Conservation (phyloP, 2,888 invertebrate genomes). For the Trachelus tabidus region DNA sequence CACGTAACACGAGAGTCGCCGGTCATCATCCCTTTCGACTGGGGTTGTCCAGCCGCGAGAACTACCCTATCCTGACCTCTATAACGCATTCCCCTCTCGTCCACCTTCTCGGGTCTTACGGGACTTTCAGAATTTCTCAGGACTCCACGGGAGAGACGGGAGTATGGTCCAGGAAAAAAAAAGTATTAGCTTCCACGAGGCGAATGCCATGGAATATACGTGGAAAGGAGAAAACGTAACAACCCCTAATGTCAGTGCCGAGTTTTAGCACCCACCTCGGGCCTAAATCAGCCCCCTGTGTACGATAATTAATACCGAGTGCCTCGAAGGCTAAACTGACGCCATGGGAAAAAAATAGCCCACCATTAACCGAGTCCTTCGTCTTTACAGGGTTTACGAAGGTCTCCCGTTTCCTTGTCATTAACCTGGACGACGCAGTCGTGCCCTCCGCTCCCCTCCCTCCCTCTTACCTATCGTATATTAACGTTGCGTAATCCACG, state of each 20-base stretch:
- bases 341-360: neutral
- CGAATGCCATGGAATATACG: neutral
- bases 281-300: neutral
- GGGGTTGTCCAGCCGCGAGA: neutral
- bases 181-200: neutral
- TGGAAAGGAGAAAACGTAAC: neutral
- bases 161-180: neutral
- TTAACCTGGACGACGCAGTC: neutral
- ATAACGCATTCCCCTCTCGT: too few species aligned
- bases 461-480: neutral
- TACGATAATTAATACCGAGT: conserved; percentile 12
- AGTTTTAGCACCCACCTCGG: neutral
- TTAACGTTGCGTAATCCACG: neutral
- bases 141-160: neutral
- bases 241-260: neutral
- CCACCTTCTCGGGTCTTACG: neutral
- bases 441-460: neutral
- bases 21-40: neutral
- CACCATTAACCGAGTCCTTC: neutral
- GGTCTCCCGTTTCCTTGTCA: neutral
- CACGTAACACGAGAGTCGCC: neutral
- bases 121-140: neutral
- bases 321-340: neutral
- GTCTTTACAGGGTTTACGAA: neutral
- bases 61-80: neutral